Evolutionary conservation across 53 echinoderm and acorn worm genomes (phyloP), one percentile per base, ranked within the genome.

Genomic region (Mesocentrotus franciscanus): DNA sequence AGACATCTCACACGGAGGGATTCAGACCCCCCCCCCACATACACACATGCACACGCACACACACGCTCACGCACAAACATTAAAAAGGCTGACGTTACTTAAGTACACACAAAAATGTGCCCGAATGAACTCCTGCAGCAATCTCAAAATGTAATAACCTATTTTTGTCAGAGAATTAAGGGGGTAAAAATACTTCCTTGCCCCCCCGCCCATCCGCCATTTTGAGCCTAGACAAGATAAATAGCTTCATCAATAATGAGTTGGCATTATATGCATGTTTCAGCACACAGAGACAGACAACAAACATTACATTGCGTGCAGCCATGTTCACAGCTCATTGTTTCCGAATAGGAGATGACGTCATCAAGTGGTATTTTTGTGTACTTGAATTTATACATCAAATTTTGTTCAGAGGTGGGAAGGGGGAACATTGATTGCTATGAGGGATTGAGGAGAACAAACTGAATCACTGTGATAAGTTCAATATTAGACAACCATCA

Each of bases 231-330:
- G 39, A 76, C 15, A 30, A 76, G 14, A 81, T 36, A 8, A 81
- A 20, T 81, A 11, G 81, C 17, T 81, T 39, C 42, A 81, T 81
- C 42, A 42, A 81, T 81, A 81, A 42, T 81, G 81, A 81, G 42
- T 27, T 18, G 36, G 81, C 36, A 42, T 81, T 42, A 3, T 16
- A 79, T 39, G 32, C 79, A 79, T 79, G 81, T 81, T 39, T 81
- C 81, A 81, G 81, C 81, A 81, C 81, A 81, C 81, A 81, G 20
- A 81, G 81, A 20, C 81, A 81, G 81, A 81, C 81, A 81, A 18
- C 16, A 42, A 81, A 42, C 42, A 76, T 29, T 33, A 76, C 13
- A 76, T 33, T 76, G n/a, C 33, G 33, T 76, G 14, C 33, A 30
- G 27, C 15, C 32, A 76, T 76, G 76, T 76, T 76, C 76, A 15